phyloP scores from a whole-genome alignment of 2,797 vertebrate genomes.

The Chlorospingus semifuscus region DNA sequence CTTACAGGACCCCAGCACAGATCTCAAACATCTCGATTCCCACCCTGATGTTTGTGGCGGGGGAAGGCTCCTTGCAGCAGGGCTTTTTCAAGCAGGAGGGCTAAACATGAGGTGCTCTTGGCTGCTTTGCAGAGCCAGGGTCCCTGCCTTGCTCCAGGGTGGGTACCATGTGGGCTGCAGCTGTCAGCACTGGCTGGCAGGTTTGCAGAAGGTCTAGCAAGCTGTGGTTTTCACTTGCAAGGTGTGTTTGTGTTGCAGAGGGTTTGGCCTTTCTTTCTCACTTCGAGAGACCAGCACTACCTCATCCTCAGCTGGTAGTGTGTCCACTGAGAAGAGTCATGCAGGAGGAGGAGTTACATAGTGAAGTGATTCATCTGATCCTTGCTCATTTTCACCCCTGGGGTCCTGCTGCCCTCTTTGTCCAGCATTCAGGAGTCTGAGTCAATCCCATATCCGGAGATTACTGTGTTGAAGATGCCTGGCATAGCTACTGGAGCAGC shows the following conservation, averaged over 20 bases:
- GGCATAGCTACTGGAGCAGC: background rate
- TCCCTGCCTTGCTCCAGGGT: background rate
- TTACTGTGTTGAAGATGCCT: background rate
- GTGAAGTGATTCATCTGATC: background rate
- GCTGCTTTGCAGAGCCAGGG: background rate
- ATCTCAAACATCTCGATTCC: background rate
- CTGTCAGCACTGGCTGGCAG: background rate
- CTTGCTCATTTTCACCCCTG: background rate
- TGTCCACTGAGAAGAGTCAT: background rate
- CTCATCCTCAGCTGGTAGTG: background rate
- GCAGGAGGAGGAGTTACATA: background rate
- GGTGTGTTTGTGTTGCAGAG: background rate
- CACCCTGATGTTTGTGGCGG: fast-evolving
- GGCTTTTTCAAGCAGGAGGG: background rate
- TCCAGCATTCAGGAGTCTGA: background rate
- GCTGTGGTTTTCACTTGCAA: background rate
- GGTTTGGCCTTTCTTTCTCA: background rate
- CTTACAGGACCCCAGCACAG: background rate
- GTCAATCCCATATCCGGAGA: background rate
- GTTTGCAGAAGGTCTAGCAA: background rate
- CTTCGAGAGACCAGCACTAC: background rate
- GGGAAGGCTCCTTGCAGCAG: background rate
- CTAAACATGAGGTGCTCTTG: background rate
- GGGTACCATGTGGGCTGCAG: fast-evolving
- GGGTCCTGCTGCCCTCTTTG: background rate